Evolutionary conservation across 1,140 invertebrate species (phyloP).

Genomic region (Teleopsis dalmanni): DNA sequence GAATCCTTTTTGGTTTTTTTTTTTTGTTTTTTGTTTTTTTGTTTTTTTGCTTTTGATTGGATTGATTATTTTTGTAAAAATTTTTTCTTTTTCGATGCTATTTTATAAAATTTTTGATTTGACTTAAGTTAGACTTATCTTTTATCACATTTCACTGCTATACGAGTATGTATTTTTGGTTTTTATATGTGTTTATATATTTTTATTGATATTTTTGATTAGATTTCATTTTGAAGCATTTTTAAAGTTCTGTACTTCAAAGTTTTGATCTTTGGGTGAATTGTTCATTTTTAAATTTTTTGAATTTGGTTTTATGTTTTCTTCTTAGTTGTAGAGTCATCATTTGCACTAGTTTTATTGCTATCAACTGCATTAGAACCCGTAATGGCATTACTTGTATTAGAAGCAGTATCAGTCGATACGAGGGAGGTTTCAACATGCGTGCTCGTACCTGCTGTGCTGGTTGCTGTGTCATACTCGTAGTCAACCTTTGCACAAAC

Average conservation of each 20-base stretch:
- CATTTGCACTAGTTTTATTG: slow-evolving; percentile 2
- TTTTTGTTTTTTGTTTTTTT: no score
- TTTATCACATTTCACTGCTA: neutral
- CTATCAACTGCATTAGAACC: slow-evolving; percentile 1
- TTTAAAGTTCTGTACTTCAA: neutral
- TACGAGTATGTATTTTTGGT: no score
- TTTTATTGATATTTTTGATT: neutral
- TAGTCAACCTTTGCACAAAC: slow-evolving; percentile 6
- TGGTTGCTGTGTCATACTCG: slow-evolving; percentile 8
- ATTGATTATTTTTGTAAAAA: neutral
- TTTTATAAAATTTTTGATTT: neutral
- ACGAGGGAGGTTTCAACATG: no score
- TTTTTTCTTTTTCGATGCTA: neutral
- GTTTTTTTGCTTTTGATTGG: no score
- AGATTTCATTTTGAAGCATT: neutral
- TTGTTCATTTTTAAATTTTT: neutral
- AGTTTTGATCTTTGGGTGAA: neutral
- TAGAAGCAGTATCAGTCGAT: no score
- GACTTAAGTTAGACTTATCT: neutral
- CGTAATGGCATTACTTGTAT: neutral
- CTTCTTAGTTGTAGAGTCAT: neutral
- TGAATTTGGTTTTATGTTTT: neutral
- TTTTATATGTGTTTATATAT: neutral
- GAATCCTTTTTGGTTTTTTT: no score
- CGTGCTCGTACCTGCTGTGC: slow-evolving; percentile 4